Conservation (phyloP, 2,113 vertebrate species). For the Rhagologus leucostigma region DNA sequence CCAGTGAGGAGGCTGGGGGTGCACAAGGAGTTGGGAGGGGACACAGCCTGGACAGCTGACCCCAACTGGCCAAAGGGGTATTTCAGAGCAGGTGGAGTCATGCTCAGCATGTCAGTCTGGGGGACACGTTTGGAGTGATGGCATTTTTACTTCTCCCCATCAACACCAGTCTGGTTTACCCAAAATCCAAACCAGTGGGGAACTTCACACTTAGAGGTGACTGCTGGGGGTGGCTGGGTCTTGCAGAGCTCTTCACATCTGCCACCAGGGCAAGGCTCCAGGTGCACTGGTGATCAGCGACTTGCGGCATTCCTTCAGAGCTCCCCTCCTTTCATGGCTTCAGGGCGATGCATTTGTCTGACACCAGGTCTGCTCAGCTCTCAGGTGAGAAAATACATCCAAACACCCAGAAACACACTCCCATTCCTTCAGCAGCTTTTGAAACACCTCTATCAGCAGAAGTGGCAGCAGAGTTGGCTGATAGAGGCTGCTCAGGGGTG, state of each 20-base stretch:
- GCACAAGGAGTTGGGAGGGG: neutral
- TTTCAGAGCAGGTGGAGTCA: neutral
- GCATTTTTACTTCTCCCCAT: neutral
- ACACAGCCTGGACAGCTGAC: neutral
- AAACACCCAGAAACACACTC: neutral
- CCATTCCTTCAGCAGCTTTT: neutral
- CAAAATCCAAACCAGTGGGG: neutral
- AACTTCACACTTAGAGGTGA: neutral
- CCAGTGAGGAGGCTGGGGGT: neutral
- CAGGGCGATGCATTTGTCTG: neutral
- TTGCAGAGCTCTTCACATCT: neutral
- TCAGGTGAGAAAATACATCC: neutral
- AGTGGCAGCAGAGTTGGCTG: rapidly evolving
- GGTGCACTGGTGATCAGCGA: neutral
- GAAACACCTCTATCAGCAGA: neutral
- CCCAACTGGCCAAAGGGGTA: neutral
- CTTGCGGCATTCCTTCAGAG: neutral
- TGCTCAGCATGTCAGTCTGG: neutral
- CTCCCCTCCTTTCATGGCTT: neutral
- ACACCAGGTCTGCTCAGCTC: neutral
- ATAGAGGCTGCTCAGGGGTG: neutral
- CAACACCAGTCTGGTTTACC: rapidly evolving
- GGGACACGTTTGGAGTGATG: neutral
- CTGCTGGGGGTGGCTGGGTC: neutral
- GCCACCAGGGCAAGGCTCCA: neutral